Percentiles rank a stretch among this genome's conserved stretches.
phyloP scores from a whole-genome alignment of 2,888 invertebrate genomes.

The Celastrina argiolus region DNA sequence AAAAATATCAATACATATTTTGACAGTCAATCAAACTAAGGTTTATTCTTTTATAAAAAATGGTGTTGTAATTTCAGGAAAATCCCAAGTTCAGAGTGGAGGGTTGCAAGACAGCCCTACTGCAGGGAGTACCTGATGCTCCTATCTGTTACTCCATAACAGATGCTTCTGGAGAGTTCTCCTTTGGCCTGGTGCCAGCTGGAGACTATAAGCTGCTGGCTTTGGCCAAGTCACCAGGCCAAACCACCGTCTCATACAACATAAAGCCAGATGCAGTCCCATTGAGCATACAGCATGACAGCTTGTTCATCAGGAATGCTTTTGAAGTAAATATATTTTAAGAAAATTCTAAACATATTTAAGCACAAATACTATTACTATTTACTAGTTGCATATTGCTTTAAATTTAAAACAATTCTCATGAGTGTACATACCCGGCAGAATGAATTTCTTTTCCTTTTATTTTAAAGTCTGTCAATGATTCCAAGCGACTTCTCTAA shows the following conservation, averaged over 20 bases:
- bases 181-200: slow-evolving; percentile 87
- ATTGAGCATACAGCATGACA: slow-evolving; percentile 84
- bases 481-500: no score
- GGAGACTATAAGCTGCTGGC: slow-evolving; percentile 87
- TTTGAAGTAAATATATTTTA: slow-evolving; percentile 80
- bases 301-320: slow-evolving; percentile 78
- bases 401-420: no score
- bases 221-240: slow-evolving; percentile 71
- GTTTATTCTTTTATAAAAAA: neutral
- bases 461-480: no score
- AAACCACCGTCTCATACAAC: slow-evolving; percentile 83
- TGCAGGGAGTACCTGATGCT: slow-evolving; percentile 75
- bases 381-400: no score
- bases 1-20: no score
- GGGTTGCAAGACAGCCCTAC: slow-evolving; percentile 79
- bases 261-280: slow-evolving; percentile 84
- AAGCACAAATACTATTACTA: no score
- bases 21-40: no score
- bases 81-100: slow-evolving; percentile 65
- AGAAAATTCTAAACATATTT: neutral
- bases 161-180: slow-evolving; percentile 84
- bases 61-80: slow-evolving; percentile 44
- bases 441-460: no score
- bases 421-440: no score
- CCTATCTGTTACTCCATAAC: slow-evolving; percentile 87